Evolutionary conservation across 2,888 invertebrate genomes (phyloP).

Genomic region (Philaethria dido): DNA sequence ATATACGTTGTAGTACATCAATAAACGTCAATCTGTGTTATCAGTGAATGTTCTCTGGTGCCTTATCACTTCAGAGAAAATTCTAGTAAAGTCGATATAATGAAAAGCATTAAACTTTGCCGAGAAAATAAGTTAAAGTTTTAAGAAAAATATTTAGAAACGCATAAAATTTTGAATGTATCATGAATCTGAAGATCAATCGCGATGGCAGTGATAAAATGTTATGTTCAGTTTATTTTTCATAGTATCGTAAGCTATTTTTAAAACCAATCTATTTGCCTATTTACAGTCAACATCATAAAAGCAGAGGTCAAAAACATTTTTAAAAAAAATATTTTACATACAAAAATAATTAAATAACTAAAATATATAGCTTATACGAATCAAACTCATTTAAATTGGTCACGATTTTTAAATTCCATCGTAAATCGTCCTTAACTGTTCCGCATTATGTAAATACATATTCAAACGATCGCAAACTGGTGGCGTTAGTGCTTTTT

Average conservation of each 20-base stretch:
- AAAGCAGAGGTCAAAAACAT: constrained; percentile 1
- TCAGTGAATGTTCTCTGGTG: not conserved
- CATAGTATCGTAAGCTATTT: not conserved
- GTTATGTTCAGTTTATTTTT: no score
- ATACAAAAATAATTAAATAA: not conserved
- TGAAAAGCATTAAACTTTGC: not conserved
- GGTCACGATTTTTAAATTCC: constrained; percentile 24
- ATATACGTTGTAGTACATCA: not conserved
- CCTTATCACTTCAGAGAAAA: not conserved
- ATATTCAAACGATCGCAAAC: constrained; percentile 20
- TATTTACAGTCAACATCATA: not conserved
- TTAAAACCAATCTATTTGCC: not conserved
- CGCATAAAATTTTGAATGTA: no score
- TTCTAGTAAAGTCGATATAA: not conserved
- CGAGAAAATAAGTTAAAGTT: not conserved
- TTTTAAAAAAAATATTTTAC: not conserved
- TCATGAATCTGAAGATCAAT: no score
- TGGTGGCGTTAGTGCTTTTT: constrained; percentile 14
- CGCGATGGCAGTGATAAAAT: no score
- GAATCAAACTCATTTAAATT: constrained; percentile 24
- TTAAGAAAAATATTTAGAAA: no score
- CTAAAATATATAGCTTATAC: not conserved
- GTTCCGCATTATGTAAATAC: constrained; percentile 25
- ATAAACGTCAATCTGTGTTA: constrained; percentile 18
- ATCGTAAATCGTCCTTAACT: constrained; percentile 29